A percentile compares a stretch with the other conserved stretches of the same genome.
Evolutionary conservation across 1,140 invertebrate species (phyloP).

Genomic region (Trachymyrmex septentrionalis): DNA sequence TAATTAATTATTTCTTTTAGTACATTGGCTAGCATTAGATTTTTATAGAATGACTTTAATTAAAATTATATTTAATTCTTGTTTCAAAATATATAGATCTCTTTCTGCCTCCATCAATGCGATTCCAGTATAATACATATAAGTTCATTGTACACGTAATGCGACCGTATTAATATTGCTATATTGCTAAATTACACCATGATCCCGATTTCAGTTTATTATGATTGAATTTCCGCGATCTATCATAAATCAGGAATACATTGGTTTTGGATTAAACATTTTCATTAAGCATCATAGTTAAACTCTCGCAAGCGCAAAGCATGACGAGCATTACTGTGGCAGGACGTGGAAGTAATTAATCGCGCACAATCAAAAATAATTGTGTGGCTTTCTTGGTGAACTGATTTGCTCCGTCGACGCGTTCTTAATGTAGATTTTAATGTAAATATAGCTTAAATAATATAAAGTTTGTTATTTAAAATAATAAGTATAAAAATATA

Average conservation of each 20-base stretch:
- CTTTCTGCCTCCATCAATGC: not conserved
- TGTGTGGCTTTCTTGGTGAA: not conserved
- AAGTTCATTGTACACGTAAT: not conserved
- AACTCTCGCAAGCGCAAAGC: not conserved
- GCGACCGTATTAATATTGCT: not conserved
- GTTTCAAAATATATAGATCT: not conserved
- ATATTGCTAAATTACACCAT: constrained; percentile 7
- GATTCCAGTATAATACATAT: not conserved
- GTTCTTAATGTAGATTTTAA: not conserved
- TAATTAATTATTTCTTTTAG: too few relatives aligned
- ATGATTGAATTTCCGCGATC: not conserved
- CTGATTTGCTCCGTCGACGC: not conserved
- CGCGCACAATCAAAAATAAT: constrained; percentile 7
- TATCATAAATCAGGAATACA: constrained; percentile 31
- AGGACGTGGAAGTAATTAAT: constrained; percentile 44
- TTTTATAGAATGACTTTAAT: too few relatives aligned
- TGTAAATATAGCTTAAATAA: not conserved
- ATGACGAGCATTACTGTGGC: not conserved
- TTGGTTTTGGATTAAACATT: constrained; percentile 23
- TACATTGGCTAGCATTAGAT: too few relatives aligned
- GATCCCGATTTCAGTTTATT: not conserved
- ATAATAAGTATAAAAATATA: constrained; percentile 5
- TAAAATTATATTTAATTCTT: too few relatives aligned
- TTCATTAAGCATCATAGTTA: constrained; percentile 5
- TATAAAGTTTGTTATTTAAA: not conserved